phyloP scores from a whole-genome alignment of 2,888 invertebrate genomes.

The Phengaris arion region DNA sequence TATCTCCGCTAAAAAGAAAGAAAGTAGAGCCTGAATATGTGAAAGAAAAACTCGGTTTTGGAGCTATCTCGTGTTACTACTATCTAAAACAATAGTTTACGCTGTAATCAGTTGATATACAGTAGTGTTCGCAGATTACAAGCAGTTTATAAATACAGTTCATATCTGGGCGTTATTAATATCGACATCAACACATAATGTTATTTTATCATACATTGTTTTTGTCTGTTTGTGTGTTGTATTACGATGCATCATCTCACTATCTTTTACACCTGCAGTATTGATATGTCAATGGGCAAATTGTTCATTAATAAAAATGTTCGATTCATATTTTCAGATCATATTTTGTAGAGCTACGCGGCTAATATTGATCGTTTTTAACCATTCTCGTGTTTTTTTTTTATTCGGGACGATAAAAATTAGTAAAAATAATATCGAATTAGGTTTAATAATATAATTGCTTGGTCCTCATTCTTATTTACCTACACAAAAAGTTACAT shows the following conservation, averaged over 20 bases:
- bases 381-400: no score
- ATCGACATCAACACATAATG: constrained; percentile 34
- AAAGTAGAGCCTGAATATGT: background rate
- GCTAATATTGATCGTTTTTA: no score
- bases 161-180: constrained; percentile 40
- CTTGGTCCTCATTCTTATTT: no score
- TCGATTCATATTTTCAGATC: background rate
- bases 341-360: background rate
- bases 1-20: background rate
- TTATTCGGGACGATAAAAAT: background rate
- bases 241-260: constrained; percentile 5
- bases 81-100: constrained; percentile 44
- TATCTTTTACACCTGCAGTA: constrained; percentile 12
- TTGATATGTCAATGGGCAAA: background rate
- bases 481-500: no score
- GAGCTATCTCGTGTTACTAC: constrained; percentile 32
- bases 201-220: constrained; percentile 10
- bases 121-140: constrained; percentile 34
- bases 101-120: constrained; percentile 39
- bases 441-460: no score
- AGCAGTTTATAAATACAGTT: constrained; percentile 42
- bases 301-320: constrained; percentile 8
- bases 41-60: constrained; percentile 6
- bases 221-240: constrained; percentile 14
- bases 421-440: no score